These are phyloP conservation scores for Vireo griseus DNA, from an alignment of 2,797 vertebrate genomes.

Conservation along the genomic window DNA sequence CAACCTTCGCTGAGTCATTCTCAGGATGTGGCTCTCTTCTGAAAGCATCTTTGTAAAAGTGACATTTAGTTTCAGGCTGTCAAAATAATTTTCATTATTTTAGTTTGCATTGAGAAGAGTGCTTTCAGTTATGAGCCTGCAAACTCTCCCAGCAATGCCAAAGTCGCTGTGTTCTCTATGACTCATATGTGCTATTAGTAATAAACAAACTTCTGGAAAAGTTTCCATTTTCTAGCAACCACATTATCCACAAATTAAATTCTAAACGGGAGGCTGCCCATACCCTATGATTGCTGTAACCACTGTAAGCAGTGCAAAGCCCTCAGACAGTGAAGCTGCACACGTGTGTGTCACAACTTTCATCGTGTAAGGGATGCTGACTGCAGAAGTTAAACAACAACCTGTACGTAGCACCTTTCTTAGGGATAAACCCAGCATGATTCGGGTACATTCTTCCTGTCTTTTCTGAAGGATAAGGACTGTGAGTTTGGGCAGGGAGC, in stretches of 20 bases:
- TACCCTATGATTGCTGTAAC: not conserved
- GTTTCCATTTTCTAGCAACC: not conserved
- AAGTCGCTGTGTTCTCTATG: not conserved
- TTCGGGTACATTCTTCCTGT: not conserved
- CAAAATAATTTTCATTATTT: slow-evolving; percentile 16
- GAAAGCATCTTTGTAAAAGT: slow-evolving; percentile 13
- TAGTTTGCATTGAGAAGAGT: not conserved
- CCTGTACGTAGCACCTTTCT: not conserved
- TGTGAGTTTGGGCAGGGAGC: not conserved
- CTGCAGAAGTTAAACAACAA: not conserved
- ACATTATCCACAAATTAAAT: not conserved
- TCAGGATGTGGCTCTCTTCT: not conserved
- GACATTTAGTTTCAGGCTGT: not conserved
- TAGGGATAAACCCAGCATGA: not conserved
- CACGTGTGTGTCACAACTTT: rapidly evolving
- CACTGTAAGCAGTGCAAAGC: not conserved
- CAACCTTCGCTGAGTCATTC: not conserved
- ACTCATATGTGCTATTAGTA: not conserved
- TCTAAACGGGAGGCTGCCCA: not conserved
- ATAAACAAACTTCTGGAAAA: not conserved
- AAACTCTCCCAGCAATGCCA: not conserved
- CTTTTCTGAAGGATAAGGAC: not conserved
- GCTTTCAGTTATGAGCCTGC: not conserved
- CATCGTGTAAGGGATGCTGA: rapidly evolving
- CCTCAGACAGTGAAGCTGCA: not conserved